Conservation (phyloP, 2,113 vertebrate genomes). For the Suncus etruscus region DNA sequence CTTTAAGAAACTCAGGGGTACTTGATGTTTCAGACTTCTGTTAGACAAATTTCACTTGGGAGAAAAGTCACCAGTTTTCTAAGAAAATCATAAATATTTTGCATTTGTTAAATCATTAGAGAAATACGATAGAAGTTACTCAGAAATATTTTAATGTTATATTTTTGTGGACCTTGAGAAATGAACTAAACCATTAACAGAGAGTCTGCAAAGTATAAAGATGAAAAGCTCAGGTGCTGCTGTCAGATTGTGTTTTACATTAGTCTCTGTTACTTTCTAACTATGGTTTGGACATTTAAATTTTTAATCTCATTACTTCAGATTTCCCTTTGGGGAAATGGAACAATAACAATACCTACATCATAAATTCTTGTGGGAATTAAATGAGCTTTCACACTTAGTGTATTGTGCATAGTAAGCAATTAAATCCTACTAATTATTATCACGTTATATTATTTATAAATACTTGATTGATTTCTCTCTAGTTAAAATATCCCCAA, state of each 20-base stretch:
- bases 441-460: not conserved
- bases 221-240: not conserved
- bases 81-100: constrained; percentile 4
- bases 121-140: constrained; percentile 28
- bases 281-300: not conserved
- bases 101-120: not conserved
- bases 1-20: constrained; percentile 45
- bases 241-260: not conserved
- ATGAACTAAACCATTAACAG: not conserved
- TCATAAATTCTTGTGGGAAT: not conserved
- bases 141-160: not conserved
- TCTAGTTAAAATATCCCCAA: not conserved
- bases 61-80: constrained; percentile 5
- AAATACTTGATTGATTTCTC: not conserved
- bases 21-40: not conserved
- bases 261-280: not conserved
- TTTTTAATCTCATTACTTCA: not conserved
- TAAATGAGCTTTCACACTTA: not conserved
- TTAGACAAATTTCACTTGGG: constrained; percentile 46
- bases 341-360: not conserved
- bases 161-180: not conserved
- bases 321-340: not conserved
- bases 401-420: not conserved
- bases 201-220: not conserved
- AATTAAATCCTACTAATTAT: not conserved